These are phyloP conservation scores for Myotis myotis DNA, from an alignment of 2,797 vertebrate species.

Conservation along the genomic window DNA sequence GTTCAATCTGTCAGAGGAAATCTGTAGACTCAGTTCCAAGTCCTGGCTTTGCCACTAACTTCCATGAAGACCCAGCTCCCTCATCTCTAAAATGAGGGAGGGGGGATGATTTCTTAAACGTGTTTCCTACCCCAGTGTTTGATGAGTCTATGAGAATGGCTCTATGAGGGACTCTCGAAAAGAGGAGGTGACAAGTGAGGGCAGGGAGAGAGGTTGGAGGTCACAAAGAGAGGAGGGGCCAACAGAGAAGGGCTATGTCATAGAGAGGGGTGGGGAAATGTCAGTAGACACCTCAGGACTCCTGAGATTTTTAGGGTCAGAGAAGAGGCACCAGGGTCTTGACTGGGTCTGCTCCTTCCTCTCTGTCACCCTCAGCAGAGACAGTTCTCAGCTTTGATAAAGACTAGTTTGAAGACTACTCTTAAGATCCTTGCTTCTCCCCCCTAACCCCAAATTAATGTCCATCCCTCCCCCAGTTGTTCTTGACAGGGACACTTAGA, in stretches of 20 bases:
- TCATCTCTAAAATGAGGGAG: neutral
- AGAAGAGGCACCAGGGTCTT: neutral
- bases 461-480: neutral
- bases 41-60: neutral
- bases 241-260: slow-evolving; percentile 54
- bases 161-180: neutral
- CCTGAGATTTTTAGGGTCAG: neutral
- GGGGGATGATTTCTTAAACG: neutral
- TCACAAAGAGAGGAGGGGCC: slow-evolving; percentile 24
- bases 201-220: neutral
- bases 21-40: neutral
- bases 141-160: neutral
- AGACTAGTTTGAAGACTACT: neutral
- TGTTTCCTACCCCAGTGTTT: neutral
- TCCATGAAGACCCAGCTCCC: neutral
- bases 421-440: neutral
- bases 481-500: neutral
- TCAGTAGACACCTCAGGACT: neutral
- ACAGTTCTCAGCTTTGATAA: neutral
- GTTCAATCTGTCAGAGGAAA: neutral
- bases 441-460: neutral
- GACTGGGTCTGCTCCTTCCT: neutral
- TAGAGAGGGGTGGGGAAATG: neutral
- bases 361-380: neutral
- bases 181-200: neutral